These are phyloP conservation scores for Halichoeres trimaculatus DNA, from an alignment of 2,113 vertebrate species.

Conservation along the genomic window DNA sequence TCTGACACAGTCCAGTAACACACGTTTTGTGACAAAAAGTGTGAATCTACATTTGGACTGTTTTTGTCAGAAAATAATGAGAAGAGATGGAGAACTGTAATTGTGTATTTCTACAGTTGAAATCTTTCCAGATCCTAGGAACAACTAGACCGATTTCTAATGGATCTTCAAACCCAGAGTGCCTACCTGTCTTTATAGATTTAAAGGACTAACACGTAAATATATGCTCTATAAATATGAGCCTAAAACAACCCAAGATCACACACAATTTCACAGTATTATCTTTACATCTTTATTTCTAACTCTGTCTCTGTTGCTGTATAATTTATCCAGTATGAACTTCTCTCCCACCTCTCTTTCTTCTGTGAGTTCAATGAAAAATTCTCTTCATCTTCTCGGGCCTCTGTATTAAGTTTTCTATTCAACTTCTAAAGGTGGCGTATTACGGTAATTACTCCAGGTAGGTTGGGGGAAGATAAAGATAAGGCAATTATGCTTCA, in stretches of 20 bases:
- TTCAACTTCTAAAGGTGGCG: slow-evolving; percentile 1
- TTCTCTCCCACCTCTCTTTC: not conserved
- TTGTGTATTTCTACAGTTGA: not conserved
- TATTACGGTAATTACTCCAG: slow-evolving; percentile 8
- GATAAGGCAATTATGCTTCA: slow-evolving; percentile 11
- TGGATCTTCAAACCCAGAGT: not conserved
- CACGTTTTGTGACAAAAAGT: slow-evolving; percentile 7
- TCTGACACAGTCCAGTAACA: not conserved
- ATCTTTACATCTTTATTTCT: not conserved
- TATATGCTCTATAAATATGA: not conserved
- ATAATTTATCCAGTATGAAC: slow-evolving; percentile 3
- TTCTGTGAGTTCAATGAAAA: not conserved
- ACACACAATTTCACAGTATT: not conserved
- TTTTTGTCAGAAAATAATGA: not conserved
- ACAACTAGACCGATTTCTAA: not conserved
- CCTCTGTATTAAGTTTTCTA: slow-evolving; percentile 6
- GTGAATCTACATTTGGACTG: not conserved
- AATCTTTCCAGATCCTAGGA: not conserved
- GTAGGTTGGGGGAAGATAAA: not conserved
- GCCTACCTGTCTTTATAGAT: not conserved
- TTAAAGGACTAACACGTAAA: not conserved
- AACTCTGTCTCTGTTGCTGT: not conserved
- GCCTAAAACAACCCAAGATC: slow-evolving; percentile 1
- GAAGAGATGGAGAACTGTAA: not conserved
- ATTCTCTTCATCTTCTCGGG: not conserved